phyloP scores from a whole-genome alignment of 2,113 vertebrate genomes.

The Phycodurus eques region DNA sequence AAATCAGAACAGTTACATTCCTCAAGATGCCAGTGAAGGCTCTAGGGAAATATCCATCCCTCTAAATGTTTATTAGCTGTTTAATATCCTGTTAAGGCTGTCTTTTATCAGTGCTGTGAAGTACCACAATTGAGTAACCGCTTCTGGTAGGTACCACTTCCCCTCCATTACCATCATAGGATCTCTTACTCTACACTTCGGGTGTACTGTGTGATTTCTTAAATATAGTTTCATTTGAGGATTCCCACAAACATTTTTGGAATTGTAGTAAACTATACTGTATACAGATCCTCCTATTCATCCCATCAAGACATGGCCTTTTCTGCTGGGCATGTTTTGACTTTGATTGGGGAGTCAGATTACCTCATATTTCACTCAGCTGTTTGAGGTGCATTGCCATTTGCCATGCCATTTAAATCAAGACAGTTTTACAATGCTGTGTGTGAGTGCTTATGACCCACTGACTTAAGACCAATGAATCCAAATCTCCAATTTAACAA shows the following conservation, averaged over 20 bases:
- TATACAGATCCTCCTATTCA: conserved; percentile 4
- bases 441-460: conserved; percentile 47
- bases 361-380: conserved; percentile 63
- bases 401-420: conserved; percentile 58
- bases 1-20: conserved; percentile 52
- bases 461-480: conserved; percentile 39
- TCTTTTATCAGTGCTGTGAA: conserved; percentile 59
- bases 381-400: conserved; percentile 50
- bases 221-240: not conserved
- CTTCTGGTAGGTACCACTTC: conserved; percentile 10
- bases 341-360: conserved; percentile 48
- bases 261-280: not conserved
- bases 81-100: conserved; percentile 74
- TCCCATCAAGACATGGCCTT: conserved; percentile 35
- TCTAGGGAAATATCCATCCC: conserved; percentile 55
- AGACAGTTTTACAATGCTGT: conserved; percentile 62
- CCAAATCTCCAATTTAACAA: conserved; percentile 52
- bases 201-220: not conserved
- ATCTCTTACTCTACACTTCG: not conserved
- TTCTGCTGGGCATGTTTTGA: conserved; percentile 50
- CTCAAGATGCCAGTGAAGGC: conserved; percentile 49
- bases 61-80: conserved; percentile 74
- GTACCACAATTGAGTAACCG: conserved; percentile 50
- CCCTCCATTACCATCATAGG: not conserved
- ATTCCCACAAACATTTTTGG: not conserved